Base-by-base conservation (phyloP, 35 echinoderm and acorn worm genomes). In the Heliocidaris tuberculata region DNA sequence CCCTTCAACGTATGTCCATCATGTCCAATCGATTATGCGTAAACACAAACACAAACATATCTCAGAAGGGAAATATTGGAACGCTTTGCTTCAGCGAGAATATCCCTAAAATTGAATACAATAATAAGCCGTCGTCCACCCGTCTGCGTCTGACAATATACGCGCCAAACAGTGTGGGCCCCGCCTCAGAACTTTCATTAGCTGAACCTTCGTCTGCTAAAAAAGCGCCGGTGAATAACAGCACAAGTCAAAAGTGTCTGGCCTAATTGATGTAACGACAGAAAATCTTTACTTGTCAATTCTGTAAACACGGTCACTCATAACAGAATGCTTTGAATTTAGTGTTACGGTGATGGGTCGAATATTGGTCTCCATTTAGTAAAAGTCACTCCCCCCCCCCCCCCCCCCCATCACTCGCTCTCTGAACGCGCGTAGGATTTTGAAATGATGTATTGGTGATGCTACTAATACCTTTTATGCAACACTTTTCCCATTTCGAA, bases 241-340 rank as follows among this genome's bases (percentile, higher is more conserved):
- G n/a, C n/a, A n/a, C n/a, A 78, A 7, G 65, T 78, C 65, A 78
- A 78, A 78, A 8, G 65, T 78, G 65, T 78, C 65, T 78, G 65
- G 65, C 65, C 65, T 78, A 78, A 78, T n/a, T 78, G 65, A 78
- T n/a, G 65, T 27, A 78, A 78, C 27, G 65, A 78, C 65, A 78
- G 65, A 78, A 78, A 78, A 78, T 78, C 65, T 78, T 78, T 78
- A 78, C 65, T 78, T 78, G 65, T 78, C 65, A 78, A 78, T 78
- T 78, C 65, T 78, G 27, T 78, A 78, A 78, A 78, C 65, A n/a
- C 65, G 2, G 27, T 78, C 65, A 78, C 21, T 27, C 65, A 78
- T 78, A 78, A 78, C 27, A 78, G 21, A 78, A 21, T n/a, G 27
- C n/a, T n/a, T n/a, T n/a, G n/a, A n/a, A n/a, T n/a, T n/a, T n/a